phyloP scores from a whole-genome alignment of 1,140 invertebrate species.

The Riptortus pedestris region DNA sequence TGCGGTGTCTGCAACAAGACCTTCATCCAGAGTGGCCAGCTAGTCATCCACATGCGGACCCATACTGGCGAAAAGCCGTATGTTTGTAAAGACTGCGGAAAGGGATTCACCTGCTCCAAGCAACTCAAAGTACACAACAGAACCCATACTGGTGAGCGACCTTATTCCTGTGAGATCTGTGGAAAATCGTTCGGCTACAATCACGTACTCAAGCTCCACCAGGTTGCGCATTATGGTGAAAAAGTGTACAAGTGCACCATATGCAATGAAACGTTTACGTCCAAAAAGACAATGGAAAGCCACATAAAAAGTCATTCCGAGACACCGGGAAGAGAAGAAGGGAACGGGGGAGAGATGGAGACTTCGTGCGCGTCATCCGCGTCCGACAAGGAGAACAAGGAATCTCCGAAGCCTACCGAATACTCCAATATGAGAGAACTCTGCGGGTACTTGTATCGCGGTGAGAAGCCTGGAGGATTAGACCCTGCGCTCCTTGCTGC shows the following conservation, averaged over 20 bases:
- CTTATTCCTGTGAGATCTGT: slow-evolving; percentile 61
- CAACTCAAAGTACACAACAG: slow-evolving; percentile 76
- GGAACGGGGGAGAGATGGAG: slow-evolving; percentile 34
- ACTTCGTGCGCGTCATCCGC: slow-evolving; percentile 35
- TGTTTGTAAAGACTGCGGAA: slow-evolving; percentile 73
- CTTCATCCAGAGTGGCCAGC: slow-evolving; percentile 77
- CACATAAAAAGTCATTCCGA: slow-evolving; percentile 84
- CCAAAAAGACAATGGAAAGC: slow-evolving; percentile 77
- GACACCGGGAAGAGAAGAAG: slow-evolving; percentile 33
- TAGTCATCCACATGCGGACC: slow-evolving; percentile 73
- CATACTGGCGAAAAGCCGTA: slow-evolving; percentile 89
- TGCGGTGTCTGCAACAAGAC: slow-evolving; percentile 87
- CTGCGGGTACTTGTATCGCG: slow-evolving; percentile 25
- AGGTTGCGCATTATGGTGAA: slow-evolving; percentile 82
- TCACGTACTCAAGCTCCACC: slow-evolving; percentile 75
- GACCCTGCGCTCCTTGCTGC: slow-evolving; percentile 35
- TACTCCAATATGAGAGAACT: slow-evolving; percentile 26
- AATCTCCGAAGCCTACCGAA: background rate
- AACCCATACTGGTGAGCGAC: slow-evolving; percentile 74
- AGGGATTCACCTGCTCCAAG: slow-evolving; percentile 82
- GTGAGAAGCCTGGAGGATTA: slow-evolving; percentile 20
- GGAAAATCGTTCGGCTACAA: slow-evolving; percentile 82
- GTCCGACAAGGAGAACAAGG: slow-evolving; percentile 41
- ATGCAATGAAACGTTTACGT: slow-evolving; percentile 78
- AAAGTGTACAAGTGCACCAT: slow-evolving; percentile 86